These are phyloP conservation scores for Theocolax elegans DNA, from an alignment of 1,140 invertebrate species.

Conservation along the genomic window DNA sequence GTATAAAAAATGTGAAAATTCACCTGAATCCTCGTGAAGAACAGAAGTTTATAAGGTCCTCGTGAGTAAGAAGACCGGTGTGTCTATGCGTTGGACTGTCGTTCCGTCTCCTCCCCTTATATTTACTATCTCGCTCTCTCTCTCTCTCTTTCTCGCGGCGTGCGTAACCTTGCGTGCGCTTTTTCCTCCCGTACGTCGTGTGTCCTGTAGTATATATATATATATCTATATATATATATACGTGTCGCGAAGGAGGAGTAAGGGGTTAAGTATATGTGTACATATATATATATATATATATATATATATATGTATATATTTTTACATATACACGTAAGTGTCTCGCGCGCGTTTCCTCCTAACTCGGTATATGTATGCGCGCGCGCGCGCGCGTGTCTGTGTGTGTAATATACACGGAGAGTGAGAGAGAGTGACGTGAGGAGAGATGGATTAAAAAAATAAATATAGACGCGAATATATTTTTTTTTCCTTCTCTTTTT, in stretches of 20 bases:
- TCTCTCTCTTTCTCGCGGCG: not conserved
- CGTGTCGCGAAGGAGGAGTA: not conserved
- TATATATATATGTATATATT: slow-evolving; percentile 28
- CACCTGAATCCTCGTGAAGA: not conserved
- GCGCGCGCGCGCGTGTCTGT: too few species aligned
- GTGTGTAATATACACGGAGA: too few species aligned
- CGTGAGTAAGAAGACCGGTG: not conserved
- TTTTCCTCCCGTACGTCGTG: slow-evolving; percentile 8
- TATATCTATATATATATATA: not conserved
- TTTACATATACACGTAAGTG: not conserved
- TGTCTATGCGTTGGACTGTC: not conserved
- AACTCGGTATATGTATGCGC: not conserved
- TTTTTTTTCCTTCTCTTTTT: not conserved
- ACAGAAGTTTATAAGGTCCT: too few species aligned
- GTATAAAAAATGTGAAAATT: not conserved
- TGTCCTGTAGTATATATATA: not conserved
- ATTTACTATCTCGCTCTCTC: not conserved
- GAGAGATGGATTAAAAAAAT: too few species aligned
- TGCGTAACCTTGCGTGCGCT: slow-evolving; percentile 13
- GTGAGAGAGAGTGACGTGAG: too few species aligned
- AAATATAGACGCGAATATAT: not conserved
- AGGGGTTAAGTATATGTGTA: not conserved
- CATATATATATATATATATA: not conserved
- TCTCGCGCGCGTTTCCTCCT: too few species aligned
- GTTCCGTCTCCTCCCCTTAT: not conserved